A percentile compares a stretch with the other conserved stretches of the same genome.
Evolutionary conservation across 2,113 vertebrate species (phyloP).

Genomic region (Ptyas mucosa): DNA sequence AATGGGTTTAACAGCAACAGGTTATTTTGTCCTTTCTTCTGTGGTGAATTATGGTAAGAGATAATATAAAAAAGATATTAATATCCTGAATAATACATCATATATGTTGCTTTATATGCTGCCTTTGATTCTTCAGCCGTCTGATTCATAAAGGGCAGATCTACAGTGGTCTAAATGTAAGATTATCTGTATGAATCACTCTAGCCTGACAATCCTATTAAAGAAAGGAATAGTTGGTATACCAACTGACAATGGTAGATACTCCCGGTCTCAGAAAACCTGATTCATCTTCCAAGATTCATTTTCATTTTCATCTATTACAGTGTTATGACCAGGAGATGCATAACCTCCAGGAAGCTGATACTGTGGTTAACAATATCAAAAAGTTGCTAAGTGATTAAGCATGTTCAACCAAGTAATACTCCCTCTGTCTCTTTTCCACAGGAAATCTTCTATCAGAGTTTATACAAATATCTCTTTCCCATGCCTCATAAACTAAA

Average conservation of each 20-base stretch:
- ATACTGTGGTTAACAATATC: background rate
- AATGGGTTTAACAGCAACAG: background rate
- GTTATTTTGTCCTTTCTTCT: background rate
- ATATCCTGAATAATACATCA: background rate
- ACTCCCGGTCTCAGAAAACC: background rate
- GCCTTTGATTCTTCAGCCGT: background rate
- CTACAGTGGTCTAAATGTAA: background rate
- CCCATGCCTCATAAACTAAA: background rate
- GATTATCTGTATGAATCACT: background rate
- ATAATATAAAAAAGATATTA: background rate
- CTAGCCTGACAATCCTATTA: background rate
- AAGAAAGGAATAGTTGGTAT: background rate
- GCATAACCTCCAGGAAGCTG: background rate
- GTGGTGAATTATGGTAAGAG: background rate
- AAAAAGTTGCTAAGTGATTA: background rate
- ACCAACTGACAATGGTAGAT: background rate
- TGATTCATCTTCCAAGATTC: background rate
- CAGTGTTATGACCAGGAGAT: background rate
- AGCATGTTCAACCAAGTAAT: background rate
- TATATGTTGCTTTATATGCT: background rate
- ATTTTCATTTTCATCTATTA: background rate
- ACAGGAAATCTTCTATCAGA: background rate
- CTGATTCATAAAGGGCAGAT: background rate
- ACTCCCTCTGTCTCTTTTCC: background rate
- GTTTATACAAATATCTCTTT: background rate